Percentiles rank a stretch among this genome's conserved stretches.
These are phyloP conservation scores for Ips typographus DNA, from an alignment of 1,140 invertebrate genomes.

Conservation along the genomic window DNA sequence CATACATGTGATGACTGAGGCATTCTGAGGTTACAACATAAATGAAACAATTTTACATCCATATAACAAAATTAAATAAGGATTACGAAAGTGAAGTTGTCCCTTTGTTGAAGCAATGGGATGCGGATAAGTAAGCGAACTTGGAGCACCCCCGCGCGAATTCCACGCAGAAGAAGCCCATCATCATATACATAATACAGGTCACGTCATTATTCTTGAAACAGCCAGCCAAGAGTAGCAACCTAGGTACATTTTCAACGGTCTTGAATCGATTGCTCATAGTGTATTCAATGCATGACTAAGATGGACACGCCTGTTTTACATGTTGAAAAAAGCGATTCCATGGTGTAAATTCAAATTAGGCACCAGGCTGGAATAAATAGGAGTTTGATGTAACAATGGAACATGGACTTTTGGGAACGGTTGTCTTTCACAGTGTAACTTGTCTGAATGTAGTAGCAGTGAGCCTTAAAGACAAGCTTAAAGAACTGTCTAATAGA, in stretches of 20 bases:
- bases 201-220: conserved; percentile 14
- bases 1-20: no score
- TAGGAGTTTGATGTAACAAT: background rate
- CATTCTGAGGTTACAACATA: no score
- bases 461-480: no score
- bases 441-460: background rate
- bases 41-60: no score
- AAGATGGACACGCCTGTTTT: conserved; percentile 17
- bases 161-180: conserved; percentile 7
- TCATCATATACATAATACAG: conserved; percentile 7
- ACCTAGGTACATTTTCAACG: conserved; percentile 2
- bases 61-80: no score
- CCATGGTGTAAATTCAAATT: conserved; percentile 22
- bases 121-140: no score
- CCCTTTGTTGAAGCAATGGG: no score
- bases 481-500: no score
- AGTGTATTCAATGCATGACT: conserved; percentile 17
- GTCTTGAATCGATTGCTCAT: conserved; percentile 15
- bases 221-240: conserved; percentile 1
- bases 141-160: conserved; percentile 4
- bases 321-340: conserved; percentile 15
- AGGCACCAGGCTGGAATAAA: conserved; percentile 2
- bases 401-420: background rate
- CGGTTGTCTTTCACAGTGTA: no score
- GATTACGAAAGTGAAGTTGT: no score